These are phyloP conservation scores for Microctenopoma steveboyesi DNA, from an alignment of 2,797 vertebrate genomes.

Conservation along the genomic window DNA sequence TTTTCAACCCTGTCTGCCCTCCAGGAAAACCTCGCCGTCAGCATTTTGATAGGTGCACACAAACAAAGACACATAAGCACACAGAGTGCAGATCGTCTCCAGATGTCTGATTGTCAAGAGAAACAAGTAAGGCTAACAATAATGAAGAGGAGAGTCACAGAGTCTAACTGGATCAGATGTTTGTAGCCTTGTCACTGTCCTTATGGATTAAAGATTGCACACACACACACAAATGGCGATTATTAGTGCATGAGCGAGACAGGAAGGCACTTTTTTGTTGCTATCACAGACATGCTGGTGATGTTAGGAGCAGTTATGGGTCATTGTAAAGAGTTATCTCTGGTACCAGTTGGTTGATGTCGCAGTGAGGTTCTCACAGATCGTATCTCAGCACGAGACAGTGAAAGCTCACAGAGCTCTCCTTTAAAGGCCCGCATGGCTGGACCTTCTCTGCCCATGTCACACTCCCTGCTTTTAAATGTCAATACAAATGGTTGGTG, in stretches of 20 bases:
- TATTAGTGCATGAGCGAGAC: conserved; percentile 5
- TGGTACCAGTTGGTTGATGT: conserved; percentile 12
- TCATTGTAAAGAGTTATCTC: conserved; percentile 45
- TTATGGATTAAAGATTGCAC: conserved; percentile 19
- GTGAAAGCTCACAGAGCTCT: conserved; percentile 36
- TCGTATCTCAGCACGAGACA: conserved; percentile 41
- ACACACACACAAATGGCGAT: too few species aligned
- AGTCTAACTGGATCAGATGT: conserved; percentile 51
- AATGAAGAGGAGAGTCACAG: conserved; percentile 19
- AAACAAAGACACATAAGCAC: conserved; percentile 48
- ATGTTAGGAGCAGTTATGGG: conserved; percentile 6
- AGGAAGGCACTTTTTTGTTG: background rate
- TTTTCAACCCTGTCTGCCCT: conserved; percentile 41
- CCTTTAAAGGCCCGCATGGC: conserved; percentile 18
- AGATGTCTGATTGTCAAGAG: conserved; percentile 75
- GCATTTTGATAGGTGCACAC: conserved; percentile 50
- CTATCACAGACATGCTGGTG: background rate
- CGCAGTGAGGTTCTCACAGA: conserved; percentile 51
- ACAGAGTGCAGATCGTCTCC: conserved; percentile 67
- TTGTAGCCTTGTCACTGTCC: conserved; percentile 44
- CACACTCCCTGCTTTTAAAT: conserved; percentile 44
- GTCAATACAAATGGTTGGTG: conserved; percentile 21
- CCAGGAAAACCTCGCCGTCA: conserved; percentile 43
- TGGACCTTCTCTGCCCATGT: conserved; percentile 48
- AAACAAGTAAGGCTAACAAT: conserved; percentile 69